phyloP scores from a whole-genome alignment of 2,113 vertebrate species.

The Scopus umbretta region DNA sequence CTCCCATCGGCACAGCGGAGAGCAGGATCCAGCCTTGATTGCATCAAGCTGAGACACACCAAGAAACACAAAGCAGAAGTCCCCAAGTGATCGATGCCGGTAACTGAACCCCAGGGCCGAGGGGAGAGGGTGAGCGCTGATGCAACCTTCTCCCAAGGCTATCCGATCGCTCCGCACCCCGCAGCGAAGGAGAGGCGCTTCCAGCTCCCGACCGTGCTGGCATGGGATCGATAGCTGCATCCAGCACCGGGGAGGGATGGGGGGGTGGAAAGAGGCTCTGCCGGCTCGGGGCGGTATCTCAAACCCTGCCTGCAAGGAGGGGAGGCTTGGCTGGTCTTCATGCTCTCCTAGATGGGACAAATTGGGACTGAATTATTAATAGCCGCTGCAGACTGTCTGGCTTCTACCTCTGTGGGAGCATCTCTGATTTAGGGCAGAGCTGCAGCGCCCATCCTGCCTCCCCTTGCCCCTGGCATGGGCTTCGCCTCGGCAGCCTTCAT shows the following conservation, averaged over 20 bases:
- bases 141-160: not conserved
- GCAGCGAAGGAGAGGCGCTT: not conserved
- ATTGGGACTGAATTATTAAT: conserved; percentile 71
- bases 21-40: not conserved
- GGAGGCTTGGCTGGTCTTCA: not conserved
- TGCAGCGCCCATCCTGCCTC: not conserved
- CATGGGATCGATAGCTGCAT: not conserved
- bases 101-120: not conserved
- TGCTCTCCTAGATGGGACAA: conserved; percentile 45
- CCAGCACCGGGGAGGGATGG: not conserved
- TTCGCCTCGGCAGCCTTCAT: not conserved
- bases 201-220: not conserved
- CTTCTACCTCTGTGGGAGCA: conserved; percentile 19
- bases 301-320: not conserved
- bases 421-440: conserved; percentile 1
- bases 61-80: not conserved
- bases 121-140: not conserved
- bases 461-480: not conserved
- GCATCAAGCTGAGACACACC: not conserved
- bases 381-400: conserved; percentile 61
- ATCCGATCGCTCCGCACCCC: not conserved
- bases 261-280: not conserved
- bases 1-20: not conserved
- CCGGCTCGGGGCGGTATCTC: not conserved
- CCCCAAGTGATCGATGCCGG: accelerated